phyloP scores from a whole-genome alignment of 1,140 invertebrate species.

The Laodelphax striatellus region DNA sequence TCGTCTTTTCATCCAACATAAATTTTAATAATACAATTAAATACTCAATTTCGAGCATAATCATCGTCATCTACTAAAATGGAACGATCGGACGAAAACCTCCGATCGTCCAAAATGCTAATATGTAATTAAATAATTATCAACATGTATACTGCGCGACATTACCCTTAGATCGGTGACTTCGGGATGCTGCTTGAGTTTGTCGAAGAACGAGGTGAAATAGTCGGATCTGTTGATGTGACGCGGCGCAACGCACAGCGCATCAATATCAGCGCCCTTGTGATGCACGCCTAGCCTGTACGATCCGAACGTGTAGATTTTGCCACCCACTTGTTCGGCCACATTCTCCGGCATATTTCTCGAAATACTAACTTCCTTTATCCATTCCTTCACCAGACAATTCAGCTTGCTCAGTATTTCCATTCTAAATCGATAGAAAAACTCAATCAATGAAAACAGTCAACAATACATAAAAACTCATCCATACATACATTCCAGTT shows the following conservation, averaged over 20 bases:
- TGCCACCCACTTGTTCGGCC: constrained; percentile 84
- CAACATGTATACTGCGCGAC: too few relatives aligned
- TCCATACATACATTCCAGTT: too few relatives aligned
- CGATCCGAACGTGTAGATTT: constrained; percentile 98
- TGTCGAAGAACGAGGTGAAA: constrained; percentile 87
- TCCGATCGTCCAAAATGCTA: too few relatives aligned
- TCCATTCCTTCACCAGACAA: constrained; percentile 83
- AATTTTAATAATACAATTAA: too few relatives aligned
- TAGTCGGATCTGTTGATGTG: constrained; percentile 92
- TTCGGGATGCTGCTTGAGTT: constrained; percentile 77
- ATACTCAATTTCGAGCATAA: too few relatives aligned
- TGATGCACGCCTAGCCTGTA: constrained; percentile 88
- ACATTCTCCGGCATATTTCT: constrained; percentile 81
- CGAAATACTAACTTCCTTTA: constrained; percentile 67
- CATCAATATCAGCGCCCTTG: constrained; percentile 97
- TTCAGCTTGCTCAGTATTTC: constrained; percentile 66
- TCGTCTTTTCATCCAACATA: too few relatives aligned
- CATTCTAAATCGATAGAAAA: too few relatives aligned
- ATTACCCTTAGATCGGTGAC: constrained; percentile 67
- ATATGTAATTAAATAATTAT: too few relatives aligned
- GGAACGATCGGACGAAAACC: too few relatives aligned
- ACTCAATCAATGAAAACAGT: constrained; percentile 10
- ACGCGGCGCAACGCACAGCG: constrained; percentile 90
- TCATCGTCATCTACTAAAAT: too few relatives aligned
- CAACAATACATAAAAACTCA: too few relatives aligned